A percentile compares a stretch with the other conserved stretches of the same genome.
These are phyloP conservation scores for Gavialis gangeticus DNA, from an alignment of 2,113 vertebrate genomes.

Conservation along the genomic window DNA sequence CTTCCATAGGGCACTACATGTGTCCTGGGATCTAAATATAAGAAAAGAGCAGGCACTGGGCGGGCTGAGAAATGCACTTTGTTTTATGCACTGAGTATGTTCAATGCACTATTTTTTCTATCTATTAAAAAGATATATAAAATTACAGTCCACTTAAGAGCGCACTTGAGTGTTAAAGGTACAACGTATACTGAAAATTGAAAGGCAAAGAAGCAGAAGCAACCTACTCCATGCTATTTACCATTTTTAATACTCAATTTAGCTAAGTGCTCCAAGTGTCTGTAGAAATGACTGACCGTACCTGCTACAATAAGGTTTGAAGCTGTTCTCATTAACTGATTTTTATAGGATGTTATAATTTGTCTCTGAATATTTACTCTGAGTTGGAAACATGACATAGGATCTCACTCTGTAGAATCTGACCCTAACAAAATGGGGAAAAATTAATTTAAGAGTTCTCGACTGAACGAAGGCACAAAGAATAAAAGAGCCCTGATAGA, in stretches of 20 bases:
- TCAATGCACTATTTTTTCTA: not conserved
- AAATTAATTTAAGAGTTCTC: not conserved
- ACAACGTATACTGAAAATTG: not conserved
- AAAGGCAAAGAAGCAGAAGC: not conserved
- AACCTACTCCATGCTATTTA: not conserved
- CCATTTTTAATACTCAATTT: not conserved
- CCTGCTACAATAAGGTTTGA: not conserved
- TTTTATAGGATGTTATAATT: not conserved
- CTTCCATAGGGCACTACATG: not conserved
- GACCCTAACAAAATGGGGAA: not conserved
- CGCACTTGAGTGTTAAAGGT: not conserved
- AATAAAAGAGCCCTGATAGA: not conserved
- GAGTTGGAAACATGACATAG: not conserved
- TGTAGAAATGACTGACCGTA: not conserved
- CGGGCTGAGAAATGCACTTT: not conserved
- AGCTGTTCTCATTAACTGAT: not conserved
- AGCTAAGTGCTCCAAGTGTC: not conserved
- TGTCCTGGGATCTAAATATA: not conserved
- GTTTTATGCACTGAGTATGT: not conserved
- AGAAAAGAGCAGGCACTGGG: not conserved
- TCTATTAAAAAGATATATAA: not conserved
- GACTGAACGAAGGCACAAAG: not conserved
- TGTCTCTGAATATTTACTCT: not conserved
- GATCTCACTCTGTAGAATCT: not conserved
- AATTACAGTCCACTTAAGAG: not conserved